These are phyloP conservation scores for Rhingia rostrata DNA, from an alignment of 2,888 invertebrate species.

Conservation along the genomic window DNA sequence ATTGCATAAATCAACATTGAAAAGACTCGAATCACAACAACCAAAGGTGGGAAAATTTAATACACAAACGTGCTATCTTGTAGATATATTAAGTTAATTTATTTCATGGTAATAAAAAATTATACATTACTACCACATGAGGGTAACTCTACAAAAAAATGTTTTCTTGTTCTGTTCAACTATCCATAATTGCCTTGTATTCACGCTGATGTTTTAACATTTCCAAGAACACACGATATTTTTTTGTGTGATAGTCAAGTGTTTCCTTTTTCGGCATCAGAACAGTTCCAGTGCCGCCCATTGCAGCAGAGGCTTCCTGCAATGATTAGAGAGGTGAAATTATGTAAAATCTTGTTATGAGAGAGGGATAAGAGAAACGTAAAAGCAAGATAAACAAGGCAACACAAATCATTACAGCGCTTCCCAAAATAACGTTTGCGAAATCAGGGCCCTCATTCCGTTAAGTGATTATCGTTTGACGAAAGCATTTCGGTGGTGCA, in stretches of 20 bases:
- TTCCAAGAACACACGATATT: conserved; percentile 91
- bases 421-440: no score
- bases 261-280: conserved; percentile 85
- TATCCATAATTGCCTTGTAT: conserved; percentile 88
- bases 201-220: conserved; percentile 91
- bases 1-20: conserved; percentile 84
- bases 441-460: no score
- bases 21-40: not conserved
- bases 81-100: conserved; percentile 48
- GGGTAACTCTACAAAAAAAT: not conserved
- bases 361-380: not conserved
- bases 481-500: no score
- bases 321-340: conserved; percentile 3
- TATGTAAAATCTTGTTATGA: not conserved
- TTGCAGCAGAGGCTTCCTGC: conserved; percentile 84
- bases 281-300: conserved; percentile 91
- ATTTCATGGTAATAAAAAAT: conserved; percentile 43
- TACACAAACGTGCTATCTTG: conserved; percentile 2
- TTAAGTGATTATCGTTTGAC: no score
- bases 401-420: no score
- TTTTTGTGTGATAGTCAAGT: conserved; percentile 90
- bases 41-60: conserved; percentile 4
- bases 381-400: not conserved
- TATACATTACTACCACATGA: conserved; percentile 11
- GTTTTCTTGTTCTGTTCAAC: conserved; percentile 56